Evolutionary conservation across 2,113 vertebrate genomes (phyloP).

Genomic region (Terrapene triunguis): DNA sequence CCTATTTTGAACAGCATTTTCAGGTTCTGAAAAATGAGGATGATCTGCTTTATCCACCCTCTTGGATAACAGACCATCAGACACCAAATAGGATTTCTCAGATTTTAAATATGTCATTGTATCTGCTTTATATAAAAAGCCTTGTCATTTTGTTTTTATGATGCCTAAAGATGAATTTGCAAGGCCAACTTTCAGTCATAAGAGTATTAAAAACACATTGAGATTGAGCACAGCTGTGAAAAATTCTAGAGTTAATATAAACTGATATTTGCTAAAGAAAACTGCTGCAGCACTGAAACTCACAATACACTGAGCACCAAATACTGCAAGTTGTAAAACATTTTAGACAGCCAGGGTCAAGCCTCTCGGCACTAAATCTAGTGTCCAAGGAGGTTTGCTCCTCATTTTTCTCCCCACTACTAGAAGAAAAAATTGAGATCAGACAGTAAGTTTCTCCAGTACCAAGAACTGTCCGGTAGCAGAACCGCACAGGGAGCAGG

Average conservation of each 20-base stretch:
- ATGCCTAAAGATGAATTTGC: background rate
- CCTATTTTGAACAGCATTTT: background rate
- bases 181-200: background rate
- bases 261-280: background rate
- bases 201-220: background rate
- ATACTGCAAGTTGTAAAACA: background rate
- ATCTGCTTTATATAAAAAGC: background rate
- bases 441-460: background rate
- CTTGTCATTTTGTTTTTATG: background rate
- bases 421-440: background rate
- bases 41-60: too few species aligned
- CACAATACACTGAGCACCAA: accelerated
- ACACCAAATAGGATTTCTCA: background rate
- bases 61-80: too few species aligned
- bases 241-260: accelerated
- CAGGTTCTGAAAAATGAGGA: background rate
- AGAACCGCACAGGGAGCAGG: background rate
- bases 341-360: background rate
- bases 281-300: background rate
- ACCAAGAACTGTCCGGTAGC: background rate
- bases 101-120: background rate
- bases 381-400: background rate
- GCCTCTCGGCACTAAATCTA: background rate
- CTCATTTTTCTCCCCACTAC: background rate
- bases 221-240: background rate